Base-by-base conservation (phyloP, 2,888 invertebrate species). In the Podabrus alpinus region DNA sequence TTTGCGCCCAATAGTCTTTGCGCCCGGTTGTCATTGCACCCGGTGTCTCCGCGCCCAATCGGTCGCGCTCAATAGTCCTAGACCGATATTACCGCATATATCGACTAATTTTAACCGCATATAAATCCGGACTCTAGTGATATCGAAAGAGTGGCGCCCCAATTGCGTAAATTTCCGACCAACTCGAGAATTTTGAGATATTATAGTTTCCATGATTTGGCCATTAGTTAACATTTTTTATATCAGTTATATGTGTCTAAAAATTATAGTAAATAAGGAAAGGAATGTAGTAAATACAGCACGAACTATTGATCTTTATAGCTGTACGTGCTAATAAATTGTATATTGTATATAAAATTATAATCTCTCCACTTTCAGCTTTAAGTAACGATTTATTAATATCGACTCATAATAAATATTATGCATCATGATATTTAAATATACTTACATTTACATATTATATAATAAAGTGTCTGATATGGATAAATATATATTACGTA, bases 271-370 rank as follows among this genome's bases (percentile, higher is more conserved):
- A 79, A 73, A 76, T 72, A 71, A 70, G 75, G 76, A 78, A 68
- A 73, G 82, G 82, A 82, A 83, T 82, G 83, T 74, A 79, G 82
- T 79, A 82, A 83, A 83, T 82, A 80, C 80, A 77, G 80, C 83
- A 82, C 82, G 83, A 82, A 81, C 82, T 81, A 82, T 83, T 79
- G 80, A 79, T 82, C 81, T 82, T 80, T 83, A 81, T 81, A 80
- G 80, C 80, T 73, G 75, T 76, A 79, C 74, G 77, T 76, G 77
- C 73, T 72, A 79, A 82, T 83, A 82, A 82, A 83, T 83, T 79
- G 75, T 73, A 79, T 79, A 79, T 82, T 45, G 45, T 45, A 45
- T 45, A 45, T 45, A 45, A 79, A 80, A 82, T 81, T 81, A 80
- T 81, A 79, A 79, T 81, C 80, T 79, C 77, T 81, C 81, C 79